These are phyloP conservation scores for Tolypeutes matacus DNA, from an alignment of 2,797 vertebrate genomes.

Conservation along the genomic window DNA sequence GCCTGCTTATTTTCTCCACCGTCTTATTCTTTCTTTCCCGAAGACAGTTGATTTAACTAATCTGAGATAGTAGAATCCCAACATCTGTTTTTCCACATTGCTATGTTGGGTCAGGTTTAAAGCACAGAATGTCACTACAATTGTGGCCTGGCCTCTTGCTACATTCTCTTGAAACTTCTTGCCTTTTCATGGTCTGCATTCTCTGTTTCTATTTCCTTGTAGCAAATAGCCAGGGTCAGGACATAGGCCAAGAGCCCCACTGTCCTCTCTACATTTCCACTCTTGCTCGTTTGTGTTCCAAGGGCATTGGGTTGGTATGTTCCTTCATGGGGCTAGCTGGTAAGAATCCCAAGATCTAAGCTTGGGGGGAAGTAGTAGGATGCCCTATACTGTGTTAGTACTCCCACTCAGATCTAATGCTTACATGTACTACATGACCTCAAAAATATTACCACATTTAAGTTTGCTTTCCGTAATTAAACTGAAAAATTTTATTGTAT, in stretches of 20 bases:
- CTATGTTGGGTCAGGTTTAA: background rate
- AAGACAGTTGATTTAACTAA: background rate
- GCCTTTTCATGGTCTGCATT: background rate
- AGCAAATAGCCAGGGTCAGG: background rate
- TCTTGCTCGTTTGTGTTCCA: background rate
- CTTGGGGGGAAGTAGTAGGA: background rate
- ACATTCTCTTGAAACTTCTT: background rate
- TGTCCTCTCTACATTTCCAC: background rate
- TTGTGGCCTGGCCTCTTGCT: background rate
- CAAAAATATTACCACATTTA: background rate
- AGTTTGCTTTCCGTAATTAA: background rate
- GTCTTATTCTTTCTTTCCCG: background rate
- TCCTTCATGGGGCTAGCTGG: background rate
- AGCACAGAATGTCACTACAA: background rate
- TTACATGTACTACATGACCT: background rate
- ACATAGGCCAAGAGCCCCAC: background rate
- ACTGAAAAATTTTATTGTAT: background rate
- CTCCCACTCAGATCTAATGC: background rate
- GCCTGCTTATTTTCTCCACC: background rate
- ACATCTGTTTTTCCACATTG: background rate
- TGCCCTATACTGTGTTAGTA: background rate
- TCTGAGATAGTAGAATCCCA: background rate
- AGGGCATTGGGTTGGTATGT: background rate
- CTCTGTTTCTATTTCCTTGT: background rate
- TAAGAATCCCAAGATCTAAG: slow-evolving; percentile 1